A percentile compares a stretch with the other conserved stretches of the same genome.
Evolutionary conservation across 2,888 invertebrate genomes (phyloP).

Genomic region (Hermodice carunculata): DNA sequence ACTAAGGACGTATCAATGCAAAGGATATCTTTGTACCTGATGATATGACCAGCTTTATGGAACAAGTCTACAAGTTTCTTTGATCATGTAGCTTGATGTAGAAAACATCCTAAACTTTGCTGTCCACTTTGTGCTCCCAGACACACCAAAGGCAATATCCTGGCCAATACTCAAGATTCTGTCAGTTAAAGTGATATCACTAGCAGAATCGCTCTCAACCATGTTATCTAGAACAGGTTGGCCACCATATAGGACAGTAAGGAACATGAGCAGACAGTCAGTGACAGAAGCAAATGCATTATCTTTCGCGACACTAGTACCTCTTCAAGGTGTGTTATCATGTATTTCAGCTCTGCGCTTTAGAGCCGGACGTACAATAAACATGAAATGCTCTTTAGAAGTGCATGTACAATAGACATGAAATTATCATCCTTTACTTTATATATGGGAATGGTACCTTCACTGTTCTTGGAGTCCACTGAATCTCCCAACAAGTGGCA

Average conservation of each 20-base stretch:
- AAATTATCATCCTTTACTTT: no score
- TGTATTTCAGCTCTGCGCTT: no score
- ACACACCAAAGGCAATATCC: not conserved
- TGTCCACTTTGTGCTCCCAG: not conserved
- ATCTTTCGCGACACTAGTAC: not conserved
- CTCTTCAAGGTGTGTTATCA: not conserved
- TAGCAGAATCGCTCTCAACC: not conserved
- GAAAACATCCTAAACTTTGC: not conserved
- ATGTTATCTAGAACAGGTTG: not conserved
- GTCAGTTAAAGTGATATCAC: not conserved
- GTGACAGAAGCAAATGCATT: not conserved
- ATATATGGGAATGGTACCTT: no score
- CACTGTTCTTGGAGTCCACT: no score
- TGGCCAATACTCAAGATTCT: not conserved
- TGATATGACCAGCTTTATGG: not conserved
- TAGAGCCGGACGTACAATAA: no score
- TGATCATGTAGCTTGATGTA: conserved; percentile 5
- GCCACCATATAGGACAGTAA: not conserved
- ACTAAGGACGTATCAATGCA: not conserved
- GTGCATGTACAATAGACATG: no score
- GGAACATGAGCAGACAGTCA: conserved; percentile 1
- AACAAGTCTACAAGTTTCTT: not conserved
- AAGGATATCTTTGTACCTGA: not conserved
- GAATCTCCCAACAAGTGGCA: no score
- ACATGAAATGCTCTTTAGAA: no score